phyloP scores from a whole-genome alignment of 2,113 vertebrate species.

The Ophiodon elongatus region DNA sequence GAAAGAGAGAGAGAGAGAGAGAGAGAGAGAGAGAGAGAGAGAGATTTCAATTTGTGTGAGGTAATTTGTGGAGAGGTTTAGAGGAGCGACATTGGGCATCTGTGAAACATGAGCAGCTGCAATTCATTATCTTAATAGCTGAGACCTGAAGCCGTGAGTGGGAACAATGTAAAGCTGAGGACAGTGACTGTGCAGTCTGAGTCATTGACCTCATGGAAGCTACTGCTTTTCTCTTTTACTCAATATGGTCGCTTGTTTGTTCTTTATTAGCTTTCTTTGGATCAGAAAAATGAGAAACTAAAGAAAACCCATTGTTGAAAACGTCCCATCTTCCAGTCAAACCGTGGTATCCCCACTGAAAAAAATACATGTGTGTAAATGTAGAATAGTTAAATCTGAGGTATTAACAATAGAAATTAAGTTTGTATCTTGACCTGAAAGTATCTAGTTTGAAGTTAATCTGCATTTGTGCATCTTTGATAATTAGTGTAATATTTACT shows the following conservation, averaged over 20 bases:
- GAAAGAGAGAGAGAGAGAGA: not conserved
- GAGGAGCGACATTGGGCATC: conserved; percentile 24
- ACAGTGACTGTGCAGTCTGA: not conserved
- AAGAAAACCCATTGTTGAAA: not conserved
- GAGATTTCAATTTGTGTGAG: conserved; percentile 43
- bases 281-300: not conserved
- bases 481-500: not conserved
- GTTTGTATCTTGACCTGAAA: not conserved
- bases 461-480: too few relatives aligned
- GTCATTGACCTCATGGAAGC: not conserved
- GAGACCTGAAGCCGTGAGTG: conserved; percentile 6
- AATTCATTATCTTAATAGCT: conserved; percentile 45
- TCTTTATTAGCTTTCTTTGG: not conserved
- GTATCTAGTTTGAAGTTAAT: not conserved
- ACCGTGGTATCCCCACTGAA: too few relatives aligned
- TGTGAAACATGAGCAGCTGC: conserved; percentile 30
- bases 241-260: too few relatives aligned
- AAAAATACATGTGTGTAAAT: too few relatives aligned
- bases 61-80: conserved; percentile 21
- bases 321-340: not conserved
- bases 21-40: not conserved
- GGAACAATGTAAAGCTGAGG: conserved; percentile 7
- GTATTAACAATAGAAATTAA: not conserved
- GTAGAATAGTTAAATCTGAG: not conserved
- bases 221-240: not conserved